Evolutionary conservation across 2,113 vertebrate genomes (phyloP), one percentile per base, ranked within the genome.

Genomic region (Steatornis caripensis): DNA sequence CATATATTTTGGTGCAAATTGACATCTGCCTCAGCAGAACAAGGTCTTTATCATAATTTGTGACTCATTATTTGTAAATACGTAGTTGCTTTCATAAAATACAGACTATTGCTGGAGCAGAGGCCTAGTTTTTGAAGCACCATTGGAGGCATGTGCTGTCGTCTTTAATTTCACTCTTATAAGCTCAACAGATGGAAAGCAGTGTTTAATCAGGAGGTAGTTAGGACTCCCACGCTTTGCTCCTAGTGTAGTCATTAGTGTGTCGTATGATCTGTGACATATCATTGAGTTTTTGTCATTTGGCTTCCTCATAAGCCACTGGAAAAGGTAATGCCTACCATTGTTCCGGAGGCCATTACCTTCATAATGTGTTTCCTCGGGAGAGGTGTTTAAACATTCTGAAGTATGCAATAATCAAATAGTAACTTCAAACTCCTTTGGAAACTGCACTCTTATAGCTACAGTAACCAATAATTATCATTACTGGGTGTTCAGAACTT

Each of bases 221-320:
- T 4, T n/a, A 60, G 41, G 49, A 43, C 13, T 85, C 22, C 12
- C 5, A 3, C 11, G 12, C 22, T 55, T 34, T 41, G 16, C 41
- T 92, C 6, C 34, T 64, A 2, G 17, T 1, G 1, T 4, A 36
- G 49, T 70, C 11, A 23, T 24, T 2, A 1, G 3, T n/a, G 14
- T 53, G 8, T 70, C 16, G 1, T 43, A 23, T 46, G 4, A 5
- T 70, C 36, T 75, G 43, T 29, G 53, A 48, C 9, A 5, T 12
- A 6, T 15, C 27, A 13, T 3, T 14, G 30, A 49, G 5, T 51
- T 41, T 75, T 58, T 94, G 26, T 86, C 24, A 10, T 71, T 32
- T 30, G 29, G 5, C 16, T 58, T 86, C 17, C 29, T 65, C 24
- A 7, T 30, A 45, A 87, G 13, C 22, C 22, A 4, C 24, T 48